Evolutionary conservation across 2,888 invertebrate species (phyloP), one percentile per base, ranked within the genome.

Genomic region (Galeruca laticollis): DNA sequence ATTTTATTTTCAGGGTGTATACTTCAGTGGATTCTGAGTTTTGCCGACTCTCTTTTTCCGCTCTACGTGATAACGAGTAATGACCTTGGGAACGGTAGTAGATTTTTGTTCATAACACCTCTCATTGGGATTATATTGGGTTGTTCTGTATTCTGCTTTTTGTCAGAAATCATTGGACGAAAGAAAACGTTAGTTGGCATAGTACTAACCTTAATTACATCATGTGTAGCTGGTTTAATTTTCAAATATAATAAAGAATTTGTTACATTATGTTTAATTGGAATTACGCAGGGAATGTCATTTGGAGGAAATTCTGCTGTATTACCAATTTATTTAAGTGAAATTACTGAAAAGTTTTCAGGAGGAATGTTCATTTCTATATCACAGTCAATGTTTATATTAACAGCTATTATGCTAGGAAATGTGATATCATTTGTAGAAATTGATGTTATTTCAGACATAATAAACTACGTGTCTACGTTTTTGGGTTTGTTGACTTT

Each of bases 251-350:
- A 18, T 47, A 15, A 18, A 9, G 18, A 15, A 18, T 47, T 8
- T 47, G 18, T 9, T 2, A 6, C 15, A 15, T 9, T 9, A 15
- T 47, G 18, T 18, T 2, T 47, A 18, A 9, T 15, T 9, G 18
- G 18, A 18, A 10, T 47, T 37, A 0, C 9, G 9, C 5, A 6
- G n/a, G 62, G 62, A n/a, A 9, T 62, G 8, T n/a, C 52, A 0
- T 11, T 18, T 18, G 62, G 62, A n/a, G 62, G 62, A 21, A 35
- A 2, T 37, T 47, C 20, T 21, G 10, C 62, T 15, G 52, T 62
- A 2, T 52, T 62, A 52, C 52, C 62, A 0, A 52, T 52, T n/a
- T 62, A 62, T 15, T 21, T 62, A n/a, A 33, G 52, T 33, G 62
- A 62, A 52, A 52, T 62, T 1, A n/a, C 13, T 18, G 52, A 51